Evolutionary conservation across 2,888 invertebrate genomes (phyloP).

Genomic region (Rhagium mordax): DNA sequence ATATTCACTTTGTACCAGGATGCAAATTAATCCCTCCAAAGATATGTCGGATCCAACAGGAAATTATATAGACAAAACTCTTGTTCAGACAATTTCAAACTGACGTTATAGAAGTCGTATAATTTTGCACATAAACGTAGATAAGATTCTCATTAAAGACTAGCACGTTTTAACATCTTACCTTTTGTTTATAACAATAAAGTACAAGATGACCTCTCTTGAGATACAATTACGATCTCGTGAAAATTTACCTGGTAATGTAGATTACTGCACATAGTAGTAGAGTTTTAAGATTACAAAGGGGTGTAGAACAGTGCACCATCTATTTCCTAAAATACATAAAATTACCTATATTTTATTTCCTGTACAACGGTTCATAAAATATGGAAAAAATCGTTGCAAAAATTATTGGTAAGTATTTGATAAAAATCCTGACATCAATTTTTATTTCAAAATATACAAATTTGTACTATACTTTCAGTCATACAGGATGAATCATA

Average conservation of each 20-base stretch:
- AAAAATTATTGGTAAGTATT: no score
- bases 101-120: conserved; percentile 21
- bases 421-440: no score
- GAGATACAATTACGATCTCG: conserved; percentile 8
- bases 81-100: neutral
- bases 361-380: no score
- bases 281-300: neutral
- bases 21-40: neutral
- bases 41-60: neutral
- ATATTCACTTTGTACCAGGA: neutral
- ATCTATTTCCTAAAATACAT: neutral
- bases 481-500: no score
- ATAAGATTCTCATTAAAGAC: conserved; percentile 56
- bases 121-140: conserved; percentile 53
- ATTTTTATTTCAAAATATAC: no score
- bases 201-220: conserved; percentile 39
- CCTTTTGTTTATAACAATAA: conserved; percentile 57
- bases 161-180: conserved; percentile 50
- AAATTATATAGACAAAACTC: neutral
- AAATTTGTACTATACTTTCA: no score
- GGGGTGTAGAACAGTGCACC: neutral
- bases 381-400: no score
- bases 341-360: no score
- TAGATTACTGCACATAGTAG: neutral
- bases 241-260: conserved; percentile 12